Evolutionary conservation across 2,888 invertebrate genomes (phyloP), one percentile per base, ranked within the genome.

Genomic region (Labia minor): DNA sequence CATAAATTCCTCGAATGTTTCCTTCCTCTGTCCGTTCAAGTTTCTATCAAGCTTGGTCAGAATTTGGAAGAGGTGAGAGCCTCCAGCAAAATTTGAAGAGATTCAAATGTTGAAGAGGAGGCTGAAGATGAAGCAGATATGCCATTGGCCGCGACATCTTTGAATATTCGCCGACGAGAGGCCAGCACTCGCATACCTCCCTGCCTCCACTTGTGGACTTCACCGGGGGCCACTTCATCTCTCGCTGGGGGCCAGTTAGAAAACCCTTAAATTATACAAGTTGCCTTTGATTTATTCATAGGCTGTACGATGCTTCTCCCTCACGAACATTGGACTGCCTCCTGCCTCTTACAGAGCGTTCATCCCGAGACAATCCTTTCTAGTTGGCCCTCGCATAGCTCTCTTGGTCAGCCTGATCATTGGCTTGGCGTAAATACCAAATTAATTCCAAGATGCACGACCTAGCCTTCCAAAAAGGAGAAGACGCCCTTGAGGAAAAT

Each of bases 251-350:
- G 16, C 49, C 49, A 49, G 49, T 49, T 49, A 49, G 49, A 49
- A 49, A 49, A 49, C 49, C 49, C 49, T 49, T 49, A 49, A 49
- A 49, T 49, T 49, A 49, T 49, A 49, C 16, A 49, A 49, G 49
- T n/a, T 49, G 49, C 49, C 49, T 49, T 49, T 49, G 49, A 49
- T 49, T 49, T 49, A 49, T 49, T 49, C 49, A 49, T 49, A 49
- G 49, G 49, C 49, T 49, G 49, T 16, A 49, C 49, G 49, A 8
- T 49, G 3, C 49, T 49, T 16, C 49, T 16, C 49, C 49, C 16
- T 16, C 49, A 11, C n/a, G 16, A n/a, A 16, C 49, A 3, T 14
- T 14, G 3, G 49, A 4, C 49, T 49, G 16, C n/a, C 49, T 49
- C 16, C 14, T 49, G 6, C 14, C 14, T 49, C 2, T 2, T 4